Conservation (phyloP, 2,113 vertebrate species). For the Piaya cayana region DNA sequence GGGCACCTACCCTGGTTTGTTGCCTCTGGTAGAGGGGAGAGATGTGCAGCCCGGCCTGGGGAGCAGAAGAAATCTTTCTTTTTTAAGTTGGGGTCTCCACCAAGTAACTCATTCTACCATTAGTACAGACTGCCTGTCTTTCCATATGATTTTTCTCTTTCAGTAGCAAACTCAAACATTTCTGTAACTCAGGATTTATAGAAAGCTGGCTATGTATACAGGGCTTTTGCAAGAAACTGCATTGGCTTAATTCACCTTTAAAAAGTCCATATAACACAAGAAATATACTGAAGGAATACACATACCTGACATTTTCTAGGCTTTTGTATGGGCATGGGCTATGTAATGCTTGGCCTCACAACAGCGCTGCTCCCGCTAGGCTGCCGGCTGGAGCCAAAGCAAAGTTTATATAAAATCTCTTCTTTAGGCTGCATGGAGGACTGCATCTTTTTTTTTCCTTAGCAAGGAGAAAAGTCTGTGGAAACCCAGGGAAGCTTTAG, state of each 20-base stretch:
- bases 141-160: neutral
- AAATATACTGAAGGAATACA: neutral
- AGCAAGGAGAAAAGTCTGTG: rapidly evolving
- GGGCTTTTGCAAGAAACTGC: neutral
- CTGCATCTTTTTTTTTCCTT: neutral
- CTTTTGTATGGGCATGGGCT: neutral
- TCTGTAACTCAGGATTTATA: neutral
- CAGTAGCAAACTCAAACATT: neutral
- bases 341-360: neutral
- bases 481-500: too few species aligned
- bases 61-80: neutral
- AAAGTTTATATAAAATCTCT: neutral
- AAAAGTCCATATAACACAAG: neutral
- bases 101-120: neutral
- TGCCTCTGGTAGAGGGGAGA: neutral
- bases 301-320: neutral
- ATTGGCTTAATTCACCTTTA: neutral
- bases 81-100: neutral
- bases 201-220: neutral
- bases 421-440: neutral
- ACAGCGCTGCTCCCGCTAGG: neutral
- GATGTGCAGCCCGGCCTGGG: rapidly evolving
- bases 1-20: neutral
- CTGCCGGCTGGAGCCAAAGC: neutral
- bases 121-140: neutral